Evolutionary conservation across 1,140 invertebrate species (phyloP).

Genomic region (Pinna nobilis): DNA sequence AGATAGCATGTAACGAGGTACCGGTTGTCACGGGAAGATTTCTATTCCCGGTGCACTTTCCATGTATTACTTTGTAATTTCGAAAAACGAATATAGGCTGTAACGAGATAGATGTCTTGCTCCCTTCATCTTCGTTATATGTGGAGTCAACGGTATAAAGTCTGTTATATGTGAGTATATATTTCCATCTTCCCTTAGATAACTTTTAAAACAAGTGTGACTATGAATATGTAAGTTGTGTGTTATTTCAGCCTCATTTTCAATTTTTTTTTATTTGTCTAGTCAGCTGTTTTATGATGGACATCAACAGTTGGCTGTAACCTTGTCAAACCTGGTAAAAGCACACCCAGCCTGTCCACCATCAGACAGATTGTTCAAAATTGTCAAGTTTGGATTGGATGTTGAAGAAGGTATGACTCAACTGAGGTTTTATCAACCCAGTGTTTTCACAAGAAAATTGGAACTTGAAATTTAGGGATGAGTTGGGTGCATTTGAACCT

Average conservation of each 20-base stretch:
- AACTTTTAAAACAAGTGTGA: no score
- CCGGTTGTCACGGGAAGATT: no score
- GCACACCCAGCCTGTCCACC: slow-evolving; percentile 95
- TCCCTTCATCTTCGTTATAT: no score
- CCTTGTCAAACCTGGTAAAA: slow-evolving; percentile 86
- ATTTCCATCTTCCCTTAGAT: no score
- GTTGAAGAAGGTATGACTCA: slow-evolving; percentile 83
- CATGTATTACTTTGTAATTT: no score
- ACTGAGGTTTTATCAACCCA: neutral
- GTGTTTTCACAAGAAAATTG: neutral
- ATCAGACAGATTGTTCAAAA: slow-evolving; percentile 91
- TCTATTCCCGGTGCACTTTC: no score
- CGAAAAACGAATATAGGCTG: neutral
- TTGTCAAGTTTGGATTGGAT: slow-evolving; percentile 90
- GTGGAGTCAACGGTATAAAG: neutral
- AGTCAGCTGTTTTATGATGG: slow-evolving; percentile 89
- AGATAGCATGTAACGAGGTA: no score
- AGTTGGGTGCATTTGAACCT: neutral
- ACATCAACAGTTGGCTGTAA: slow-evolving; percentile 90
- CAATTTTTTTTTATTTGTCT: slow-evolving; percentile 52
- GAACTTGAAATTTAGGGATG: neutral
- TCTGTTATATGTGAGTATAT: neutral
- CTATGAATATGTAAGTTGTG: neutral
- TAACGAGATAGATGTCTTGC: no score
- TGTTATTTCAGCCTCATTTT: neutral